Conservation (phyloP, 2,888 invertebrate species). For the Dryococelus australis region DNA sequence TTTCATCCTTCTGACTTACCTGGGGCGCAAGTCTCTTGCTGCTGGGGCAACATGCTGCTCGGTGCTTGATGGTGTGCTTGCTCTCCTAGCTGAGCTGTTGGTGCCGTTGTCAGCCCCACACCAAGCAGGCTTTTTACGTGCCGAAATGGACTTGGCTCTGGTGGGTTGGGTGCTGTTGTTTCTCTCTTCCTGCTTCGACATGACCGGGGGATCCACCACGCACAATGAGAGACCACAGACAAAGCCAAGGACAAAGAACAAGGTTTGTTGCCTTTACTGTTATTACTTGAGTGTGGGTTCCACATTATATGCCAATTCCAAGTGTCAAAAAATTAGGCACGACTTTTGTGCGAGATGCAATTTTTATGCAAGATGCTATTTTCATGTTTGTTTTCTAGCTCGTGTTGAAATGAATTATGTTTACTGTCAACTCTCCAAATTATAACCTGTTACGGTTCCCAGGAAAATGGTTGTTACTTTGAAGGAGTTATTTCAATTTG, state of each 20-base stretch:
- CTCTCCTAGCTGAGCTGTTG: slow-evolving; percentile 52
- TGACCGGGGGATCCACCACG: slow-evolving; percentile 37
- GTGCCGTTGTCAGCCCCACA: slow-evolving; percentile 49
- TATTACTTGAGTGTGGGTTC: no score
- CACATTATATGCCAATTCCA: no score
- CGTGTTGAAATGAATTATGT: no score
- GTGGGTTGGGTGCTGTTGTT: slow-evolving; percentile 81
- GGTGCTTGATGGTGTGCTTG: slow-evolving; percentile 55
- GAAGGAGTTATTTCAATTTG: no score
- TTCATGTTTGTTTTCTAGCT: no score
- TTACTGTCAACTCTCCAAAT: no score
- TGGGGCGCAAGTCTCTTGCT: slow-evolving; percentile 82
- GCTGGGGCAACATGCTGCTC: slow-evolving; percentile 48
- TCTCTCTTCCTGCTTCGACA: slow-evolving; percentile 74
- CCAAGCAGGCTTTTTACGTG: slow-evolving; percentile 56
- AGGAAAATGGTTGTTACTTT: no score
- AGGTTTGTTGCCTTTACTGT: slow-evolving; percentile 21
- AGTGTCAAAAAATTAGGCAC: no score
- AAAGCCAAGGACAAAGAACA: slow-evolving; percentile 57
- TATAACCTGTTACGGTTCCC: no score
- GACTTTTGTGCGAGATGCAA: no score
- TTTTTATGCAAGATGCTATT: no score
- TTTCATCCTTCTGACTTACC: slow-evolving; percentile 84
- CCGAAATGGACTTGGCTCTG: slow-evolving; percentile 69
- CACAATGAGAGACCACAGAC: slow-evolving; percentile 56